These are phyloP conservation scores for Chorisops tibialis DNA, from an alignment of 2,888 invertebrate species.

Conservation along the genomic window DNA sequence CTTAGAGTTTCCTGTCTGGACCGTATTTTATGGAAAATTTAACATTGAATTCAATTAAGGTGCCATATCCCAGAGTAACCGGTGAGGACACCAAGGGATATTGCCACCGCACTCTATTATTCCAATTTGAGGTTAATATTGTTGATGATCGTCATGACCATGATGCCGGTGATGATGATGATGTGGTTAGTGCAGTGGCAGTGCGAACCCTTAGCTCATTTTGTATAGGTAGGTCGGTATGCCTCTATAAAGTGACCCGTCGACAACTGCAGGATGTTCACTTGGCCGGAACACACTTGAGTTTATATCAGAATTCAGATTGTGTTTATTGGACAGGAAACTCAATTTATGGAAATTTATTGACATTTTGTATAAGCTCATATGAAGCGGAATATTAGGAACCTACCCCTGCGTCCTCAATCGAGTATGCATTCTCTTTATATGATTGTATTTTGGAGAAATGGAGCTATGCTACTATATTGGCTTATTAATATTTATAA, in stretches of 20 bases:
- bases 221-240: too few species aligned
- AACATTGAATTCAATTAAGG: conserved; percentile 30
- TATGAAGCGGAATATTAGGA: conserved; percentile 7
- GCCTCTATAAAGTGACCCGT: too few species aligned
- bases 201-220: neutral
- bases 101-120: neutral
- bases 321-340: conserved; percentile 38
- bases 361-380: conserved; percentile 30
- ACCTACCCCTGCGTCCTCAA: conserved; percentile 16
- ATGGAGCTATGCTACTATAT: neutral
- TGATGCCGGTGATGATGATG: neutral
- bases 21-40: conserved; percentile 29
- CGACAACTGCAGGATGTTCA: neutral
- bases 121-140: neutral
- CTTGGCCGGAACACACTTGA: neutral
- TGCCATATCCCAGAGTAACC: neutral
- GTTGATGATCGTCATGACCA: neutral
- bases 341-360: conserved; percentile 33
- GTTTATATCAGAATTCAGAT: conserved; percentile 29
- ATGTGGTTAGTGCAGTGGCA: neutral
- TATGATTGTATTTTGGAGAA: neutral
- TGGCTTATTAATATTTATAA: conserved; percentile 2
- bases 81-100: neutral
- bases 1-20: conserved; percentile 12
- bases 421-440: too few species aligned